Percentiles rank a stretch among this genome's conserved stretches.
phyloP scores from a whole-genome alignment of 2,797 vertebrate species.

The Gymnoscopelus microlampas region DNA sequence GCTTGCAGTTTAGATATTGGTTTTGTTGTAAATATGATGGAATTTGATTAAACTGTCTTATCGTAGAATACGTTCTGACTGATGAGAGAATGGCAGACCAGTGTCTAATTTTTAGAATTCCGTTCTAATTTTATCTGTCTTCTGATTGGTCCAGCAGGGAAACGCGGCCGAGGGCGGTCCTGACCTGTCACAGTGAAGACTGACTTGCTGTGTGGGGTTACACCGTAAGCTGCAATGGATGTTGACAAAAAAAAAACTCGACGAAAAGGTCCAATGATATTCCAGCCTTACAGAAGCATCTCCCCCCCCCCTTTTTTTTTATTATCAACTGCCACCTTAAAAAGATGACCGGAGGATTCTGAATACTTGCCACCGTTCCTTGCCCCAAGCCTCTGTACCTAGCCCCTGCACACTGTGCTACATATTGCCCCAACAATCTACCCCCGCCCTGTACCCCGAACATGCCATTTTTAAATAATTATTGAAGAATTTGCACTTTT shows the following conservation, averaged over 20 bases:
- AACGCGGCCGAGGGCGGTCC: constrained; percentile 99
- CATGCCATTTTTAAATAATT: constrained; percentile 81
- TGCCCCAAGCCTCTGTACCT: constrained; percentile 45
- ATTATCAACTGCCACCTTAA: constrained; percentile 72
- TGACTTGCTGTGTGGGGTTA: constrained; percentile 99
- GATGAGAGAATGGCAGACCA: no score
- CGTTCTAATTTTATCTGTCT: constrained; percentile 85
- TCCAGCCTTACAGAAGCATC: constrained; percentile 93
- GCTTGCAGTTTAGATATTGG: background rate
- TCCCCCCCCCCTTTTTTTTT: constrained; percentile 44
- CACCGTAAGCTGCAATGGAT: constrained; percentile 99
- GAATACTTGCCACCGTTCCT: constrained; percentile 64
- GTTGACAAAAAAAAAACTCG: constrained; percentile 90
- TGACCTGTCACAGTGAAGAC: constrained; percentile 99
- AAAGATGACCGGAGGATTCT: constrained; percentile 69
- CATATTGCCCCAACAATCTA: constrained; percentile 81
- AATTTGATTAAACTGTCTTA: background rate
- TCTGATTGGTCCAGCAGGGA: constrained; percentile 87
- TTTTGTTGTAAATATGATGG: background rate
- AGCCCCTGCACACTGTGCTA: constrained; percentile 58
- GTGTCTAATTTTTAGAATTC: constrained; percentile 46
- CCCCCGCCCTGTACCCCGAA: constrained; percentile 77
- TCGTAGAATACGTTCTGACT: background rate
- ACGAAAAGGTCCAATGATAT: constrained; percentile 94
- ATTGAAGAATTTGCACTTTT: constrained; percentile 86